A percentile compares a stretch with the other conserved stretches of the same genome.
phyloP scores from a whole-genome alignment of 2,888 invertebrate species.

The Schrankia costaestrigalis region DNA sequence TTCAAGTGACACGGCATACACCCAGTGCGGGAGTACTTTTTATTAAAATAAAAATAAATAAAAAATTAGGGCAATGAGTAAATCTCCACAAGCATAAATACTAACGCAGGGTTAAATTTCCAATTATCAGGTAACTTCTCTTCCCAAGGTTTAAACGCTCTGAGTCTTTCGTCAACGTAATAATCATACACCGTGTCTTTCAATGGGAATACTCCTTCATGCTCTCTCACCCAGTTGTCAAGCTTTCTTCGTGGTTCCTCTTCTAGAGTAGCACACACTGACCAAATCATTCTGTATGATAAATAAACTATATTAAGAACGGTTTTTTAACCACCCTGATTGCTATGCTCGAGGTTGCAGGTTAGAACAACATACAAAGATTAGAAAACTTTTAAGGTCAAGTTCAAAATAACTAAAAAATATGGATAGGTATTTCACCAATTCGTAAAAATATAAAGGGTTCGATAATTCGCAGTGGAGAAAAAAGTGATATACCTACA shows the following conservation, averaged over 20 bases:
- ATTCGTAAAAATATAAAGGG: too few relatives aligned
- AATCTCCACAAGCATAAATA: too few relatives aligned
- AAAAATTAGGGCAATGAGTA: neutral
- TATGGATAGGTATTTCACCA: too few relatives aligned
- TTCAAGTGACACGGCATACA: too few relatives aligned
- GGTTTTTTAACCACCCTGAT: too few relatives aligned
- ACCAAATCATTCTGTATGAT: slow-evolving; percentile 89
- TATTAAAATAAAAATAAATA: neutral
- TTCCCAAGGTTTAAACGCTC: slow-evolving; percentile 89
- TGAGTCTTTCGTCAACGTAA: slow-evolving; percentile 88
- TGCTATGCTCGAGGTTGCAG: too few relatives aligned
- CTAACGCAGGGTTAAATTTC: slow-evolving; percentile 84
- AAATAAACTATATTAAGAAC: too few relatives aligned
- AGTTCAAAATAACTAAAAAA: too few relatives aligned
- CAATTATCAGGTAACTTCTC: slow-evolving; percentile 87
- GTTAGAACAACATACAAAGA: too few relatives aligned
- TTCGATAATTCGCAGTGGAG: too few relatives aligned
- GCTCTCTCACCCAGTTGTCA: slow-evolving; percentile 89
- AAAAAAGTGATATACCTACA: too few relatives aligned
- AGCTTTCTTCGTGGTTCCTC: slow-evolving; percentile 88
- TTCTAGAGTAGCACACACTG: slow-evolving; percentile 90
- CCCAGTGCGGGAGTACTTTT: neutral
- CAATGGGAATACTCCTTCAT: slow-evolving; percentile 90
- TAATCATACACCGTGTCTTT: slow-evolving; percentile 95
- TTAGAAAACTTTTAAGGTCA: too few relatives aligned